phyloP scores from a whole-genome alignment of 2,113 vertebrate species.

The Spizaetus ornatus region DNA sequence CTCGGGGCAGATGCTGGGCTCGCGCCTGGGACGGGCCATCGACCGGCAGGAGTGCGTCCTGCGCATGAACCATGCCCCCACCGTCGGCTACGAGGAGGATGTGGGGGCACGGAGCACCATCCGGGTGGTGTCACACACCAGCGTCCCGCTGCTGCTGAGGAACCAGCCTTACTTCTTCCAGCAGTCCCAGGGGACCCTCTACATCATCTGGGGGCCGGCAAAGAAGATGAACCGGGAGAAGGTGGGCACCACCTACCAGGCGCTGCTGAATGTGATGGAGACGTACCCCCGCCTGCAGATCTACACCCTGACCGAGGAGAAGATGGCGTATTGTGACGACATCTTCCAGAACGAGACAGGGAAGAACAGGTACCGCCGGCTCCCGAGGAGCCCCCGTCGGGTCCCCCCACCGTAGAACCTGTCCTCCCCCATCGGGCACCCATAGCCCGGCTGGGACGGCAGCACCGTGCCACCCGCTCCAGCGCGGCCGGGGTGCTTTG shows the following conservation, averaged over 20 bases:
- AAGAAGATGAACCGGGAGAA: slow-evolving; percentile 84
- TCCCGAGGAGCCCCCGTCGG: fast-evolving
- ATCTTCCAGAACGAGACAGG: slow-evolving; percentile 93
- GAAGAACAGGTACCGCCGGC: slow-evolving; percentile 83
- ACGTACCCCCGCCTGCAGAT: slow-evolving; percentile 77
- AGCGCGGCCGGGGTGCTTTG: fast-evolving
- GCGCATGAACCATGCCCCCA: slow-evolving; percentile 94
- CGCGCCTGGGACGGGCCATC: slow-evolving; percentile 77
- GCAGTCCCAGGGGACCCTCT: slow-evolving; percentile 77
- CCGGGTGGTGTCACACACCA: slow-evolving; percentile 91
- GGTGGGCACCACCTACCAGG: slow-evolving; percentile 78
- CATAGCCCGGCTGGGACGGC: fast-evolving
- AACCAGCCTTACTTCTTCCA: slow-evolving; percentile 85
- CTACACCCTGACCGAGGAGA: slow-evolving; percentile 83
- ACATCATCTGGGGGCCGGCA: slow-evolving; percentile 90
- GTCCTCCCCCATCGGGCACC: fast-evolving
- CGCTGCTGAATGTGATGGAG: slow-evolving; percentile 72
- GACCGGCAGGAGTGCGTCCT: slow-evolving; percentile 82
- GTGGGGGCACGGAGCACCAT: slow-evolving; percentile 83
- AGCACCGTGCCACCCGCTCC: not conserved
- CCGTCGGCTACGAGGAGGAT: slow-evolving; percentile 79
- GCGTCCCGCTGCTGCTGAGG: slow-evolving; percentile 81
- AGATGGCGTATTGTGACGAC: slow-evolving; percentile 83
- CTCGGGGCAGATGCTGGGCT: slow-evolving; percentile 92
- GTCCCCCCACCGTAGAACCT: fast-evolving